Evolutionary conservation across 2,113 vertebrate genomes (phyloP).

Genomic region (Cnemophilus loriae): DNA sequence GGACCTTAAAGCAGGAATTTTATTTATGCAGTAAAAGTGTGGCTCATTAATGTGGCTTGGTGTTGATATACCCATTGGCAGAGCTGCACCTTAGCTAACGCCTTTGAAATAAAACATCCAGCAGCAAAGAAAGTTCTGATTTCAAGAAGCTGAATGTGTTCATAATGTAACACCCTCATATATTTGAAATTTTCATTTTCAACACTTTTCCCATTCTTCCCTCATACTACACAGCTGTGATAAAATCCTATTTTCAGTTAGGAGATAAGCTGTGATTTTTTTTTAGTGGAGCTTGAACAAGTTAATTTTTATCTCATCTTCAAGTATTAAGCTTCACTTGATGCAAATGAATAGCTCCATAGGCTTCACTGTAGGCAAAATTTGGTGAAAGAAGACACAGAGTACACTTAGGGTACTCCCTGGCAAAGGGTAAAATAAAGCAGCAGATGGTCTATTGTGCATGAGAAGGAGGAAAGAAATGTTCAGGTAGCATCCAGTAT

Average conservation of each 20-base stretch:
- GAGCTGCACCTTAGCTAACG: neutral
- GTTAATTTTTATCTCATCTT: neutral
- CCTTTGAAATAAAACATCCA: neutral
- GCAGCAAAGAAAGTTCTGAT: neutral
- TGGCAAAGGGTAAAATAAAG: neutral
- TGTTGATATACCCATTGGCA: neutral
- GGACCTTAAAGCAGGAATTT: slow-evolving; percentile 9
- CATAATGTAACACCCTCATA: neutral
- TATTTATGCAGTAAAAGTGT: neutral
- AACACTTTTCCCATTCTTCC: neutral
- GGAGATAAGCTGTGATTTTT: neutral
- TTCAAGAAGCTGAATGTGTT: neutral
- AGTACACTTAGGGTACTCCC: neutral
- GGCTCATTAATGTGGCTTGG: slow-evolving; percentile 22
- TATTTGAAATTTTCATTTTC: neutral
- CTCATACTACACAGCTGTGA: neutral
- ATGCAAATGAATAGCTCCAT: neutral
- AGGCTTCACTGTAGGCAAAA: neutral
- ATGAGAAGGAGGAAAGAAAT: neutral
- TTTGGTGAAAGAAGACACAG: neutral
- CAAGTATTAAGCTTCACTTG: neutral
- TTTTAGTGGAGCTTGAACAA: neutral
- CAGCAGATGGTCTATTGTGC: neutral
- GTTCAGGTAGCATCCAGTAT: neutral
- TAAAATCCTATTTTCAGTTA: neutral